A percentile compares a stretch with the other conserved stretches of the same genome.
Conservation (phyloP, 2,113 vertebrate species). For the Lophotis ruficrista region DNA sequence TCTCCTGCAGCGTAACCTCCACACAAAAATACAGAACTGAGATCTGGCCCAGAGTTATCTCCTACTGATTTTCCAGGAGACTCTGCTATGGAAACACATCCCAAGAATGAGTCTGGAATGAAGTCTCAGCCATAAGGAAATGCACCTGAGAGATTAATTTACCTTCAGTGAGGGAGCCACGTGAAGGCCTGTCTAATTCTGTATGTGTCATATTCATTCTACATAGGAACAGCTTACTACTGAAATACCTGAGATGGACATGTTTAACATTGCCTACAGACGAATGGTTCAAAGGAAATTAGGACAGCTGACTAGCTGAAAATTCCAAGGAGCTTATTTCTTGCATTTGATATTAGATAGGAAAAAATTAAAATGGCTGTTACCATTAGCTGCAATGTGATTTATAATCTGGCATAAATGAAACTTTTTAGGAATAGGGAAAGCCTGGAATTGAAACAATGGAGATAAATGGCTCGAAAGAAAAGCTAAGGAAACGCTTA, state of each 20-base stretch:
- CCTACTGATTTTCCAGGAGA: not conserved
- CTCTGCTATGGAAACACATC: not conserved
- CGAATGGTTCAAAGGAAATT: not conserved
- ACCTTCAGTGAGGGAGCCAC: not conserved
- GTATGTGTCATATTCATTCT: not conserved
- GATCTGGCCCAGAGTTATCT: not conserved
- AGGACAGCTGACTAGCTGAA: not conserved
- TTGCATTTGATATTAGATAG: not conserved
- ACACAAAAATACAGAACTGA: not conserved
- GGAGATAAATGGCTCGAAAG: not conserved
- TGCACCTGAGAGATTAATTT: not conserved
- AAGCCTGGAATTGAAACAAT: not conserved
- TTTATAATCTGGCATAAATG: not conserved
- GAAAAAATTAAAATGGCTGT: not conserved
- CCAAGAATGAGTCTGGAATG: not conserved
- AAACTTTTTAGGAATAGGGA: not conserved
- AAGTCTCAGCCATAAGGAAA: not conserved
- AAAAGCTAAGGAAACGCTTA: not conserved
- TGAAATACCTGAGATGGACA: not conserved
- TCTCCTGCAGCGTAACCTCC: not conserved
- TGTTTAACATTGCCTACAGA: not conserved
- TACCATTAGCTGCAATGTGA: not conserved
- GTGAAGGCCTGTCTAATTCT: not conserved
- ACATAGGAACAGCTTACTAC: not conserved
- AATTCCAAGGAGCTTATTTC: not conserved